phyloP scores from a whole-genome alignment of 2,888 invertebrate genomes.

The Taenaris catops region DNA sequence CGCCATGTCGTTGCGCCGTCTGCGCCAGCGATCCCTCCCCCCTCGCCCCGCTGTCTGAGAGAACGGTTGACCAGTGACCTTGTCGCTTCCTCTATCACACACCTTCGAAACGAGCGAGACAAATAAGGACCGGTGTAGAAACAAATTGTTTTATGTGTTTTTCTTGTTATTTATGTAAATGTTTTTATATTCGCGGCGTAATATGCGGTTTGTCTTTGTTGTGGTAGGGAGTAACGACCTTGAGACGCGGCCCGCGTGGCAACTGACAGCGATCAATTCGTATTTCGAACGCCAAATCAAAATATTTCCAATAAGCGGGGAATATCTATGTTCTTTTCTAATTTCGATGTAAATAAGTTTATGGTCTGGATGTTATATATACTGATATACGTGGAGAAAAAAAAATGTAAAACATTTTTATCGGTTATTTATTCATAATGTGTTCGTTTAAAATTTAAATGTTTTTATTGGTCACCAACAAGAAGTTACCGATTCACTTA shows the following conservation, averaged over 20 bases:
- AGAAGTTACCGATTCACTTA: too few species aligned
- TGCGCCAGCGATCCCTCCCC: constrained; percentile 56
- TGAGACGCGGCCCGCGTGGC: constrained; percentile 47
- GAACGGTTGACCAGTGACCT: constrained; percentile 76
- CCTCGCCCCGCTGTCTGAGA: constrained; percentile 62
- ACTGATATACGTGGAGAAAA: too few species aligned
- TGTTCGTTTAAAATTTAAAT: too few species aligned
- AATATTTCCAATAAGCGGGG: constrained; percentile 22
- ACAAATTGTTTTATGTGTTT: constrained; percentile 34
- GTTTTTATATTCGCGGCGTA: constrained; percentile 67
- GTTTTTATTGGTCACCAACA: too few species aligned
- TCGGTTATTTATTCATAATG: too few species aligned
- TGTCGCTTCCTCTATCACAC: constrained; percentile 57
- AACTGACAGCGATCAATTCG: constrained; percentile 35
- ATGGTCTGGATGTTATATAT: too few species aligned
- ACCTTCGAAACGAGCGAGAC: constrained; percentile 35
- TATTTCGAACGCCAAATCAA: constrained; percentile 27
- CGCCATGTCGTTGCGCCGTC: constrained; percentile 65
- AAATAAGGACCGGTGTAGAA: constrained; percentile 27
- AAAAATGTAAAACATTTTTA: too few species aligned
- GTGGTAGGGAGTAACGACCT: constrained; percentile 64
- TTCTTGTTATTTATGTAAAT: constrained; percentile 68
- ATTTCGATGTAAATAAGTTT: too few species aligned
- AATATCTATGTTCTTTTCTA: too few species aligned
- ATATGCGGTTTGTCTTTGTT: constrained; percentile 49